phyloP scores from a whole-genome alignment of 2,113 vertebrate species.

The Cranoglanis bouderius region DNA sequence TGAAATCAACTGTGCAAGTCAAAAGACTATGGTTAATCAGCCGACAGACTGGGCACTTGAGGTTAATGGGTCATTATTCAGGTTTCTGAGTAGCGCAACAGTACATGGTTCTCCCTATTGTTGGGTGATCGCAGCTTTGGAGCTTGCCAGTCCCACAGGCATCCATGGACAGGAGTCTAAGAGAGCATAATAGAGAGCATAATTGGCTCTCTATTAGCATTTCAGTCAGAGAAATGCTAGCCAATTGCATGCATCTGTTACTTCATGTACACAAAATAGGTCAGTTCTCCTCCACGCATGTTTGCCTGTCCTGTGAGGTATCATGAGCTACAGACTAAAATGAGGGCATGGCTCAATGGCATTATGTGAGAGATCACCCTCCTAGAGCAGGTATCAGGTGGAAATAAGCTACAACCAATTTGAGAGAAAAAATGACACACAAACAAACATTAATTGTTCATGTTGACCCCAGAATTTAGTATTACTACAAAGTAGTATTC shows the following conservation, averaged over 20 bases:
- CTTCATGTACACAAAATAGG: not conserved
- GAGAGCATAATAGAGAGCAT: not conserved
- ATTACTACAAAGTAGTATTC: not conserved
- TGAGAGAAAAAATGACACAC: not conserved
- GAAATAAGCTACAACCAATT: not conserved
- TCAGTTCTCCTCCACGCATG: not conserved
- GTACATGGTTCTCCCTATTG: not conserved
- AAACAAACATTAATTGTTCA: not conserved
- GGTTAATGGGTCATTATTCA: constrained; percentile 20
- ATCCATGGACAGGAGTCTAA: not conserved
- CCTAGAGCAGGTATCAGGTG: not conserved
- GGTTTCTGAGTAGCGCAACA: not conserved
- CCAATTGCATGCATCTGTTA: not conserved
- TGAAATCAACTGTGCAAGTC: not conserved
- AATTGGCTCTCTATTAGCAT: not conserved
- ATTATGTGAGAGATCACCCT: constrained; percentile 3
- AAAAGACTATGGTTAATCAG: constrained; percentile 13
- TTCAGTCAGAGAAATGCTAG: not conserved
- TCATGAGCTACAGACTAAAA: constrained; percentile 18
- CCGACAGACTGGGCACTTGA: not conserved
- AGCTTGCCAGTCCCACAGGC: not conserved
- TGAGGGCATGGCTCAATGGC: not conserved
- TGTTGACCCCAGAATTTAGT: not conserved
- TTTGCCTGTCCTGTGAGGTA: not conserved
- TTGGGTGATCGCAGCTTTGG: not conserved